A percentile compares a stretch with the other conserved stretches of the same genome.
Conservation (phyloP, 2,113 vertebrate species). For the Pteronura brasiliensis region DNA sequence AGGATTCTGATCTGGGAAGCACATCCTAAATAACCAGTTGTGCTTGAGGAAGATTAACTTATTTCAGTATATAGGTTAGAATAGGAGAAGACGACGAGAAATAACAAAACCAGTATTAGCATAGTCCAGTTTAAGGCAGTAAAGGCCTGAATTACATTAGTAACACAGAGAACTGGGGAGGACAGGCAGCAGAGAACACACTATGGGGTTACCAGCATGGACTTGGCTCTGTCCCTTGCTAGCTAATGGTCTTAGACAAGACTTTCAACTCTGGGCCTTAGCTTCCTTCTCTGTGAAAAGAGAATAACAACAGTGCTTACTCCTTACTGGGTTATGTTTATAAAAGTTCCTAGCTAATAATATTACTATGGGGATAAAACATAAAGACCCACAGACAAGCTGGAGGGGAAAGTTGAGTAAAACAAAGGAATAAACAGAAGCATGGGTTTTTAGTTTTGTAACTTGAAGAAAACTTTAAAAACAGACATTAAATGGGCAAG, state of each 20-base stretch:
- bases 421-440: background rate
- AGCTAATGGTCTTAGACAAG: background rate
- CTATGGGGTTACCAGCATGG: background rate
- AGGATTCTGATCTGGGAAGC: constrained; percentile 11
- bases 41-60: background rate
- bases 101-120: background rate
- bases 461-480: constrained; percentile 32
- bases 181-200: background rate
- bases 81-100: background rate
- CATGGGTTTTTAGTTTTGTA: background rate
- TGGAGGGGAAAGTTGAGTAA: background rate
- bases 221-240: background rate
- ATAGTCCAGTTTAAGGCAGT: background rate
- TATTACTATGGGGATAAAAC: background rate
- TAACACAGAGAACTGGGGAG: background rate
- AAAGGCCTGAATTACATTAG: background rate
- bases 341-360: background rate
- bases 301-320: background rate
- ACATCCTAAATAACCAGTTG: background rate
- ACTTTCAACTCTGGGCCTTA: background rate
- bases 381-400: background rate
- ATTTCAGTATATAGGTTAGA: background rate
- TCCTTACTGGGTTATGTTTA: background rate
- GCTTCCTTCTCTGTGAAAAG: background rate
- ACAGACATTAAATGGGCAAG: background rate